A percentile compares a stretch with the other conserved stretches of the same genome.
phyloP scores from a whole-genome alignment of 2,888 invertebrate genomes.

The Drosophila mimetica region DNA sequence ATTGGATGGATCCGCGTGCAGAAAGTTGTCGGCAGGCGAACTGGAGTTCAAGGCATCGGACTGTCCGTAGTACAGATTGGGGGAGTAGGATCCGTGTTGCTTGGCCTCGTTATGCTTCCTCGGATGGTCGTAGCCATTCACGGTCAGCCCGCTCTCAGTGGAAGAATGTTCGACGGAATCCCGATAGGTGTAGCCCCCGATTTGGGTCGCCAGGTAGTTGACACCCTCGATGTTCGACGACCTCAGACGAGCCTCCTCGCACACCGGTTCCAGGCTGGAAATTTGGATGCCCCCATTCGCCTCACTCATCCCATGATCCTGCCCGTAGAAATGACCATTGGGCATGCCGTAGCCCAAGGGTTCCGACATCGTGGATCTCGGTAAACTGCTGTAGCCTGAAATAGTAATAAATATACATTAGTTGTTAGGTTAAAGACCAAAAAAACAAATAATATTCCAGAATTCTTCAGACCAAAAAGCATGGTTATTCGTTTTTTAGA shows the following conservation, averaged over 20 bases:
- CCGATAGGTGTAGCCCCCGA: constrained; percentile 87
- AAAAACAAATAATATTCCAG: too few species aligned
- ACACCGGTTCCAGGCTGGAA: constrained; percentile 87
- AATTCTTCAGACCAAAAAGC: too few species aligned
- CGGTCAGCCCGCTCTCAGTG: constrained; percentile 89
- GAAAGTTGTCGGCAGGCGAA: constrained; percentile 54
- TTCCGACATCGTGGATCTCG: constrained; percentile 93
- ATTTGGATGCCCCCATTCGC: constrained; percentile 69
- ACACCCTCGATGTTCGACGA: constrained; percentile 79
- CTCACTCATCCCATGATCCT: constrained; percentile 56
- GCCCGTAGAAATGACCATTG: constrained; percentile 32
- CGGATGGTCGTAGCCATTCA: constrained; percentile 69
- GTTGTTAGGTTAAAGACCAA: too few species aligned
- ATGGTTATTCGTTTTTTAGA: too few species aligned
- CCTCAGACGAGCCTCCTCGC: constrained; percentile 87
- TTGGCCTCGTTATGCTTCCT: constrained; percentile 64
- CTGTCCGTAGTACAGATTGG: constrained; percentile 67
- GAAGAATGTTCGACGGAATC: constrained; percentile 92
- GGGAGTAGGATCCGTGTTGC: constrained; percentile 70
- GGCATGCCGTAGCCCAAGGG: constrained; percentile 85
- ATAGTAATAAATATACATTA: constrained; percentile 21
- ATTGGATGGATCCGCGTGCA: constrained; percentile 56
- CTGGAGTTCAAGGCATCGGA: constrained; percentile 76
- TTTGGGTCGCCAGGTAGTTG: constrained; percentile 65
- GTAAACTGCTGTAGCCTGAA: constrained; percentile 93